Evolutionary conservation across 2,888 invertebrate species (phyloP), one percentile per base, ranked within the genome.

Genomic region (Brachycybe producta): DNA sequence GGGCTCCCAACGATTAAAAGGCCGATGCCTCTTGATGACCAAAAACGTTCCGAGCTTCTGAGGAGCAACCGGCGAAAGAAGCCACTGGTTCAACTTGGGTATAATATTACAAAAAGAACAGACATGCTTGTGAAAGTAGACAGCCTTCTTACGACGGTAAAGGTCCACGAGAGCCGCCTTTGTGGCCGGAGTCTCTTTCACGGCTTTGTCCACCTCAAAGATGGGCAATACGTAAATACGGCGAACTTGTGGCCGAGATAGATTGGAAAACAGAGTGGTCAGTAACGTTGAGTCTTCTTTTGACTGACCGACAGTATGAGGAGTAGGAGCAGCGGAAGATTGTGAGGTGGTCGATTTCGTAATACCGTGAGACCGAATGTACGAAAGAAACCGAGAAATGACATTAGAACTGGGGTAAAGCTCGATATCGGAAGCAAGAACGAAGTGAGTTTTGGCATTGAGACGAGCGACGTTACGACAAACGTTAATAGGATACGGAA

Each of bases 51-150:
- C 36, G 24, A 49, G 23, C 11, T 23, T 5, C 13, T 23, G 21
- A 2, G 17, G n/a, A 32, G 45, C 21, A 11, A 19, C 35, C 5
- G 52, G 46, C 11, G 52, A n/a, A n/a, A 24, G 32, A 15, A 52
- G 21, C 52, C 52, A 52, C 15, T 50, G 32, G 19, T 35, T 51
- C 26, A 52, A 32, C 27, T 55, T 54, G 5, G 65, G 65, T 44
- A 64, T 61, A 35, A 57, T 84, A 66, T 92, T 91, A 65, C 91
- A 91, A 55, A 80, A 79, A 3, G 88, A 79, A 64, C 90, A 91
- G 46, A 90, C 78, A 62, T 80, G 83, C 65, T 90, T 87, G 67
- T 92, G 91, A 68, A 92, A 92, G 36, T 87, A 86, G 64, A 91
- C 82, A 13, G 88, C 90, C 32, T 81, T 78, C 53, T 82, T 82